These are phyloP conservation scores for Cryptotermes secundus DNA, from an alignment of 1,140 invertebrate genomes.

Conservation along the genomic window DNA sequence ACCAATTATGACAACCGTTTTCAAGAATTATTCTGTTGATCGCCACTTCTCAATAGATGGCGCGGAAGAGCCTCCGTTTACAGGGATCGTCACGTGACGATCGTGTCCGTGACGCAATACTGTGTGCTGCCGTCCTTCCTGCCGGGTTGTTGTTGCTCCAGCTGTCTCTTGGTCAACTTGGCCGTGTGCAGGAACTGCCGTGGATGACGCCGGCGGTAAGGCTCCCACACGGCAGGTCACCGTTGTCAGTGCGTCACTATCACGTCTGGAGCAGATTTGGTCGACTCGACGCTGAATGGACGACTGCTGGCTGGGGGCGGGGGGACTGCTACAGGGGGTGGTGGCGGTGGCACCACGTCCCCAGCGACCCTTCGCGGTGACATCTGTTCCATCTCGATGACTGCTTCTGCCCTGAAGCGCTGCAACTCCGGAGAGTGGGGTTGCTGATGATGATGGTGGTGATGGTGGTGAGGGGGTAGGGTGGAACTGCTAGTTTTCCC, in stretches of 20 bases:
- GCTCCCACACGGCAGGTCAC: slow-evolving; percentile 53
- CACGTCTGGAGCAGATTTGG: slow-evolving; percentile 83
- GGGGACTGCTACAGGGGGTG: slow-evolving; percentile 37
- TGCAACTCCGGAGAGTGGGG: slow-evolving; percentile 45
- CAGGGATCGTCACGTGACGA: slow-evolving; percentile 29
- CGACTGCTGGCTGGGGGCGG: slow-evolving; percentile 45
- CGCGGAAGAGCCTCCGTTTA: neutral
- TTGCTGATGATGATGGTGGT: slow-evolving; percentile 36
- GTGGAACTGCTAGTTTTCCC: slow-evolving; percentile 42
- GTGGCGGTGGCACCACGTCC: slow-evolving; percentile 49
- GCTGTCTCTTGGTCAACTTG: neutral
- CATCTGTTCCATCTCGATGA: slow-evolving; percentile 60
- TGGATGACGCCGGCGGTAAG: slow-evolving; percentile 57
- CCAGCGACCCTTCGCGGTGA: neutral
- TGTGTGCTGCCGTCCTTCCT: slow-evolving; percentile 25
- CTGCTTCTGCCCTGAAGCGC: slow-evolving; percentile 60
- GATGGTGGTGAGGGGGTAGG: slow-evolving; percentile 38
- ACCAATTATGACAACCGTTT: no score
- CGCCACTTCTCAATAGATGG: no score
- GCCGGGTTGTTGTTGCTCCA: neutral
- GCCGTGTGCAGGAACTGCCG: slow-evolving; percentile 41
- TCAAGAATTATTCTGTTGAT: no score
- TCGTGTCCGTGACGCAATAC: slow-evolving; percentile 21
- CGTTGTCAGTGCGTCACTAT: slow-evolving; percentile 78
- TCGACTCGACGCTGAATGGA: slow-evolving; percentile 72